Evolutionary conservation across 1,140 invertebrate genomes (phyloP), one percentile per base, ranked within the genome.

Genomic region (Drosophila prosaltans): DNA sequence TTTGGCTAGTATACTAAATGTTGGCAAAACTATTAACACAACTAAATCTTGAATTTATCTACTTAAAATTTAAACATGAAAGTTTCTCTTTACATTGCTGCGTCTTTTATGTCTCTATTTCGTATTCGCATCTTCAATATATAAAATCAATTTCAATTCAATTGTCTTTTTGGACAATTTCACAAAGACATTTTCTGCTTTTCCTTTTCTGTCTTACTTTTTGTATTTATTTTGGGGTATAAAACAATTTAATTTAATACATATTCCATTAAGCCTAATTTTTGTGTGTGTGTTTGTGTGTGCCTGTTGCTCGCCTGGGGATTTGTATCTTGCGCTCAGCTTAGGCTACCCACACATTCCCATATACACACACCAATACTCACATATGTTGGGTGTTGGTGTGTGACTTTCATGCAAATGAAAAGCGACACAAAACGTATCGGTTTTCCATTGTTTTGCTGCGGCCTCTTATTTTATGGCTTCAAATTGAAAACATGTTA

Each of bases 261-360:
- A 74, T 71, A 59, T 80, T 65, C 58, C 59, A 74, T 80, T 80
- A 70, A 64, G 65, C 40, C 51, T 67, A 67, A 79, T 70, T 79
- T 57, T 65, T 70, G 21, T 62, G 41, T 39, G 26, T 61, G 24
- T 55, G 54, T 16, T 7, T 66, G n/a, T 60, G 26, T 41, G 48
- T 7, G 64, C 73, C 78, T 73, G 78, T 74, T 78, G 75, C 70
- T 28, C 54, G 59, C 64, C 58, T 58, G 60, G 69, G 79, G 79
- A 77, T 81, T 78, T 69, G 48, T 21, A 32, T 39, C 40, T 36
- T 48, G 45, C 30, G 45, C 60, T 41, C 57, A 64, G 45, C 61
- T 69, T 69, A 65, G 21, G 45, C 67, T 57, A 51, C 36, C 40
- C 1, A 4, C 48, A n/a, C 9, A 58, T 11, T 61, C 24, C 64